A percentile compares a stretch with the other conserved stretches of the same genome.
Evolutionary conservation across 2,113 vertebrate species (phyloP).

Genomic region (Mobula hypostoma): DNA sequence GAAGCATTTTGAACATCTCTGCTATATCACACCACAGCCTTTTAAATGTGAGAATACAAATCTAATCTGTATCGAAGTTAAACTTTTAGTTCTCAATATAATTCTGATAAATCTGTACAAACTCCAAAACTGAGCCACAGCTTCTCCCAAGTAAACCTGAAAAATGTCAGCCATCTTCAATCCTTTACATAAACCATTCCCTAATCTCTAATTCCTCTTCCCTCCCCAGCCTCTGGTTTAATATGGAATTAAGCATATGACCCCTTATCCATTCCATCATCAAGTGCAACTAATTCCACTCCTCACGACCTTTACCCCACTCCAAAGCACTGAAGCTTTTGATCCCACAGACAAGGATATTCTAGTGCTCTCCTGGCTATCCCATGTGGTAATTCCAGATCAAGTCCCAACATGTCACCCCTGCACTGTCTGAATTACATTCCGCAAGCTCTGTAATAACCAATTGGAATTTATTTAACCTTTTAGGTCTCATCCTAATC

Average conservation of each 20-base stretch:
- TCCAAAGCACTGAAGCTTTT: not conserved
- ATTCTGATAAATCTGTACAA: not conserved
- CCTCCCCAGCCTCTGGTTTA: not conserved
- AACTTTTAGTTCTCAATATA: not conserved
- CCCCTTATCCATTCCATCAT: not conserved
- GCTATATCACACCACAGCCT: not conserved
- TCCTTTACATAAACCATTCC: not conserved
- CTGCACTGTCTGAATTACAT: not conserved
- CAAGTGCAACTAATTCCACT: too few relatives aligned
- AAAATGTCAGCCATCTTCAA: not conserved
- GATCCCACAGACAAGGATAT: too few relatives aligned
- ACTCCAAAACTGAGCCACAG: not conserved
- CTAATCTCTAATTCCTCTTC: not conserved
- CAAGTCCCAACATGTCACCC: not conserved
- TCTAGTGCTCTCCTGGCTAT: not conserved
- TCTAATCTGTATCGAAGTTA: not conserved
- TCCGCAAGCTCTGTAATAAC: not conserved
- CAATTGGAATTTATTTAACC: not conserved
- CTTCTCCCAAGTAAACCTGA: not conserved
- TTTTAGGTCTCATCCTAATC: not conserved
- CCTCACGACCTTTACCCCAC: not conserved
- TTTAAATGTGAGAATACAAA: not conserved
- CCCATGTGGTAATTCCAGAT: too few relatives aligned
- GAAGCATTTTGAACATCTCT: not conserved
- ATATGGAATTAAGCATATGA: not conserved